phyloP scores from a whole-genome alignment of 2,797 vertebrate species.

The Silurus aristotelis region DNA sequence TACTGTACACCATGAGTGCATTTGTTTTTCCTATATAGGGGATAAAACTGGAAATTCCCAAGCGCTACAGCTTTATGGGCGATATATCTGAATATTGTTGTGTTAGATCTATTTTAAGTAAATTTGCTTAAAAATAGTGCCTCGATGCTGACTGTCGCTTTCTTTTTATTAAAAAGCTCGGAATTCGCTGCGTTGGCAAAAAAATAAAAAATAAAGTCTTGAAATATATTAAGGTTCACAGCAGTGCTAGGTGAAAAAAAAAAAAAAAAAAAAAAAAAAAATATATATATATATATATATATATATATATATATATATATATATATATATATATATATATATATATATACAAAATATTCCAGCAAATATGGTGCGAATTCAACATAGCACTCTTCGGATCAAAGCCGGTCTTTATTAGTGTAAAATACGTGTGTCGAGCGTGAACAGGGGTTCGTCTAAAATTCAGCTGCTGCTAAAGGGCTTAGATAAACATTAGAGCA shows the following conservation, averaged over 20 bases:
- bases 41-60: background rate
- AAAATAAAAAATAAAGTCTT: background rate
- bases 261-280: too few relatives aligned
- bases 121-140: constrained; percentile 30
- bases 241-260: background rate
- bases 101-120: background rate
- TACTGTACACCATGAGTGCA: too few relatives aligned
- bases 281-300: too few relatives aligned
- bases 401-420: background rate
- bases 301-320: too few relatives aligned
- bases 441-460: background rate
- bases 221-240: constrained; percentile 17
- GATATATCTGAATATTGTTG: background rate
- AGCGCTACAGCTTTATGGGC: background rate
- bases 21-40: background rate
- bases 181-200: constrained; percentile 28
- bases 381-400: background rate
- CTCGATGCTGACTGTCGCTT: constrained; percentile 35
- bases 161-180: constrained; percentile 1
- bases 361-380: background rate
- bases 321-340: too few relatives aligned
- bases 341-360: background rate
- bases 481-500: constrained; percentile 23
- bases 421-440: background rate
- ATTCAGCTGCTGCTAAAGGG: background rate